These are phyloP conservation scores for Cherax destructor DNA, from an alignment of 1,140 invertebrate genomes.

Conservation along the genomic window DNA sequence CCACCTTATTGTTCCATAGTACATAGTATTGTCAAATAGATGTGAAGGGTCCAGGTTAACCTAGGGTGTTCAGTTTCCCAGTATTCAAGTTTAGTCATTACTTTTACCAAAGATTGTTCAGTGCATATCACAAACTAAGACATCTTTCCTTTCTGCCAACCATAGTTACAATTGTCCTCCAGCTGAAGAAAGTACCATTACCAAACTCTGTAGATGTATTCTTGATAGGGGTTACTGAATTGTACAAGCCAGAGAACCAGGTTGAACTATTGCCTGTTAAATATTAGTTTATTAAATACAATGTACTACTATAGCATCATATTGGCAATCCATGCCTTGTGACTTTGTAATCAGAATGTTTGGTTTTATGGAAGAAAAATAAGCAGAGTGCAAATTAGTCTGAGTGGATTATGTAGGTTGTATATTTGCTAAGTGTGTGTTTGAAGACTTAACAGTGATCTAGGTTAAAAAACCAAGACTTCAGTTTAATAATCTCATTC, in stretches of 20 bases:
- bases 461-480: background rate
- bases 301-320: no score
- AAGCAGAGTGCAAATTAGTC: background rate
- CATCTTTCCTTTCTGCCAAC: background rate
- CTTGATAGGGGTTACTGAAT: background rate
- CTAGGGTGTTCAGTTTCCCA: background rate
- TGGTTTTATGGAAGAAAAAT: background rate
- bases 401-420: background rate
- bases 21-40: no score
- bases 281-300: background rate
- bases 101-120: background rate
- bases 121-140: constrained; percentile 1
- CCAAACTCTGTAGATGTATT: background rate
- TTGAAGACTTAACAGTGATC: background rate
- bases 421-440: background rate
- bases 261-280: background rate
- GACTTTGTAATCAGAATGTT: background rate
- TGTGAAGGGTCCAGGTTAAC: background rate
- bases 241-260: background rate
- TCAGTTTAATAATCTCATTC: background rate
- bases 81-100: background rate
- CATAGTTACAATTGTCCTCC: background rate
- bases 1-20: no score
- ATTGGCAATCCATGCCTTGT: no score
- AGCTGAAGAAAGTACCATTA: background rate